Base-by-base conservation (phyloP, 2,888 invertebrate genomes). In the Timandra comae region DNA sequence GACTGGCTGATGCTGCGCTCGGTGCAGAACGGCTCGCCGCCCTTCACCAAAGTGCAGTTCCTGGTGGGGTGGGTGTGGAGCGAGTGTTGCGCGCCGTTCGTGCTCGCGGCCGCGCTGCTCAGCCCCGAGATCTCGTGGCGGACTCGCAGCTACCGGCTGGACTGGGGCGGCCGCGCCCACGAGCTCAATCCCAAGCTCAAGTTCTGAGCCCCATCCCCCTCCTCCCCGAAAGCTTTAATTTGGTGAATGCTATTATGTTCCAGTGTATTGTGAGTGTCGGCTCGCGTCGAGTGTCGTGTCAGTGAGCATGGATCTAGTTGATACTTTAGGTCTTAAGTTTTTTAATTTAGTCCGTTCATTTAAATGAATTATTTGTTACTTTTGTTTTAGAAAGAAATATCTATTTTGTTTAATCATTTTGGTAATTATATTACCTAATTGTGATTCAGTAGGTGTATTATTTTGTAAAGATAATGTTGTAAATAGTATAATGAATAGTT, bases 141-240 rank as follows among this genome's bases (percentile, higher is more conserved):
- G 61, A 92, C 95, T 63, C 91, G 97, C 62, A 90, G 91, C 53
- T 99, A 95, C 82, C 91, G 93, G 71, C 88, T 99, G 43, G 92
- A 93, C 56, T 99, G 98, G 98, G 98, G 99, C 43, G 99, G 99
- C 20, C 85, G 94, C 27, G 97, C 96, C 29, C 96, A 97, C 65
- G 95, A 96, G 86, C 89, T 95, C 49, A 91, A 92, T 68, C 90
- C 91, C 46, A 91, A 92, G 76, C 88, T 89, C 59, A 90, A 91
- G 73, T 90, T 89, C 73, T 90, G 66, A 80, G 63, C 54, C 9
- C 33, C 38, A 56, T 56, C 60, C 24, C 11, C 42, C 48, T 56
- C 56, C 59, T 50, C 60, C 56, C 56, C 46, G 34, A 68, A 74
- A 78, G 79, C 76, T 81, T 82, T 82, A 80, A 80, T 76, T 76